Evolutionary conservation across 2,888 invertebrate species (phyloP).

Genomic region (Lasioglossum oenotherae): DNA sequence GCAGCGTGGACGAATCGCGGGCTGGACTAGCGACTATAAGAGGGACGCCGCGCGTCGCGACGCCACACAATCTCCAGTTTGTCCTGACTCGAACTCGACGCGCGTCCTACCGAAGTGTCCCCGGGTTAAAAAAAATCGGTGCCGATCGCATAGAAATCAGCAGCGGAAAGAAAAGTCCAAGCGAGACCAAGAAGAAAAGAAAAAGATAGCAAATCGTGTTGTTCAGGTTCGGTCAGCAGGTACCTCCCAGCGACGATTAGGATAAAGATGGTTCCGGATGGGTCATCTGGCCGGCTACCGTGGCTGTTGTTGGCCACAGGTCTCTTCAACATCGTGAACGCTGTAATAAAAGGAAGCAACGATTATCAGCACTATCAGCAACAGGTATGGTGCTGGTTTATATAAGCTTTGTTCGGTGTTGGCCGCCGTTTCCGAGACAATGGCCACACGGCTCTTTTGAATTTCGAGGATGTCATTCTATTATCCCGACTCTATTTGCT

Average conservation of each 20-base stretch:
- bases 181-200: neutral
- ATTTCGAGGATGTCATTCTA: neutral
- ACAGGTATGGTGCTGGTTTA: constrained; percentile 70
- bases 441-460: neutral
- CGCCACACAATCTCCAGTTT: constrained; percentile 73
- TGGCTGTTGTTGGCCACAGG: constrained; percentile 27
- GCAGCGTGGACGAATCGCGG: constrained; percentile 69
- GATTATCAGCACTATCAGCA: constrained; percentile 68
- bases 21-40: constrained; percentile 73
- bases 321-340: constrained; percentile 23
- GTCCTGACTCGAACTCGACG: constrained; percentile 56
- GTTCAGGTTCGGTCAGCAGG: neutral
- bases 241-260: neutral
- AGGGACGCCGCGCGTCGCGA: constrained; percentile 76
- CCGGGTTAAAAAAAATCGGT: neutral
- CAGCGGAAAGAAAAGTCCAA: neutral
- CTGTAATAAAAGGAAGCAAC: constrained; percentile 42
- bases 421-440: neutral
- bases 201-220: neutral
- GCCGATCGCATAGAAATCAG: neutral
- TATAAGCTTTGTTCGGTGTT: neutral
- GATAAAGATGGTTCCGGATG: constrained; percentile 32
- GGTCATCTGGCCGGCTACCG: neutral
- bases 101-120: constrained; percentile 16
- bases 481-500: neutral